Conservation (phyloP, 2,113 vertebrate genomes). For the Gallinago paraguaiae region DNA sequence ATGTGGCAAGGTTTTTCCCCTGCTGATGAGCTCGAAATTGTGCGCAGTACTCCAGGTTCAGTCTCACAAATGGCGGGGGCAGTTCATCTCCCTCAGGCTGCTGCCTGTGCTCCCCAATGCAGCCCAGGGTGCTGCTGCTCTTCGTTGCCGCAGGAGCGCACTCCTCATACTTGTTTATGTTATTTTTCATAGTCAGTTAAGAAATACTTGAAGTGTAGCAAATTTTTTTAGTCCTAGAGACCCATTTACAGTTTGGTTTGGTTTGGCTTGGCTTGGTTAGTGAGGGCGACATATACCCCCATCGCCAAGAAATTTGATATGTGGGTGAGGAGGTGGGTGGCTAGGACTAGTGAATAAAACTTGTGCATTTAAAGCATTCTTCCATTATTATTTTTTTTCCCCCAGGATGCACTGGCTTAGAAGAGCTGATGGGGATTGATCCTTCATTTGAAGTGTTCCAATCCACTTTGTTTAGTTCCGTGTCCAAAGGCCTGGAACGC, state of each 20-base stretch:
- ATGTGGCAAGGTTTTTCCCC: background rate
- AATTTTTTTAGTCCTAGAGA: background rate
- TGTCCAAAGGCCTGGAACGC: conserved; percentile 85
- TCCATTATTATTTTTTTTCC: background rate
- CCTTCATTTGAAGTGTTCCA: conserved; percentile 87
- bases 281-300: background rate
- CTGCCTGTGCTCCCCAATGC: accelerated
- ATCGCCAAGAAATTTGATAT: background rate
- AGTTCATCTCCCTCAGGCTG: background rate
- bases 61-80: background rate
- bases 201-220: background rate
- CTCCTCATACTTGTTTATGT: background rate
- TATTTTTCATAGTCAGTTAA: background rate
- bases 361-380: background rate
- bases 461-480: conserved; percentile 86
- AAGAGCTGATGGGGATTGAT: conserved; percentile 92
- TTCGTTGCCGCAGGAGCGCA: background rate
- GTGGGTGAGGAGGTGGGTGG: background rate
- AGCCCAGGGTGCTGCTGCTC: background rate
- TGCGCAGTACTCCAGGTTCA: background rate
- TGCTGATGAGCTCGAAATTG: background rate
- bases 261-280: background rate
- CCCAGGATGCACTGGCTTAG: conserved; percentile 92
- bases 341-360: background rate
- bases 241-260: background rate